Base-by-base conservation (phyloP, 2,113 vertebrate genomes). In the Hyla sarda region DNA sequence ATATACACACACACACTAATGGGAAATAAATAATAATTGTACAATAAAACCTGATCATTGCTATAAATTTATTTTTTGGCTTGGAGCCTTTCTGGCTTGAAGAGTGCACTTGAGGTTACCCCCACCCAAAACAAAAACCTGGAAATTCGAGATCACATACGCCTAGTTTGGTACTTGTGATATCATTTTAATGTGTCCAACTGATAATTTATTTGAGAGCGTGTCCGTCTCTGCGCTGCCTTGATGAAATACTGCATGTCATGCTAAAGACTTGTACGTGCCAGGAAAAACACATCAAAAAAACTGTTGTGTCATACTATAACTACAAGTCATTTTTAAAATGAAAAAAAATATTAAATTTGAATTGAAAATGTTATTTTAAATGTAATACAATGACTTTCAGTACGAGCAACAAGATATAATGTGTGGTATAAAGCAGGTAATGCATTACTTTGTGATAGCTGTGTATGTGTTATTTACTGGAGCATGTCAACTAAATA, bases 41-140 rank as follows among this genome's bases (percentile, higher is more conserved):
- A 23, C 17, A 80, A 62, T 41, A n/a, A 80, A 28, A 50, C 17
- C 54, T 41, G 10, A 32, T 16, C 23, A 1, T 30, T 19, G 9
- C n/a, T 50, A 23, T 34, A n/a, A n/a, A n/a, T n/a, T n/a, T n/a
- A n/a, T 37, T 10, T 2, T 82, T 71, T 72, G 47, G 28, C 47
- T 34, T 41, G 13, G 6, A 56, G 47, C 67, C 82, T 72, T 58
- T 37, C n/a, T 56, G n/a, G 32, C 23, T 14, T 3, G 10, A 16
- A 1, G 54, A 69, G 47, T 47, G 32, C 10, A n/a, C 52, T 21
- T 45, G 11, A 79, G 75, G 62, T 62, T 14, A 30, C 14, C 16
- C 41, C 62, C 75, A 80, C 76, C 75, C 84, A 85, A 80, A 54
- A n/a, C n/a, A n/a, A 47, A 10, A 32, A 45, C 45, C 62, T 86